Conservation (phyloP, 2,888 invertebrate species). For the Julus scandinavius region DNA sequence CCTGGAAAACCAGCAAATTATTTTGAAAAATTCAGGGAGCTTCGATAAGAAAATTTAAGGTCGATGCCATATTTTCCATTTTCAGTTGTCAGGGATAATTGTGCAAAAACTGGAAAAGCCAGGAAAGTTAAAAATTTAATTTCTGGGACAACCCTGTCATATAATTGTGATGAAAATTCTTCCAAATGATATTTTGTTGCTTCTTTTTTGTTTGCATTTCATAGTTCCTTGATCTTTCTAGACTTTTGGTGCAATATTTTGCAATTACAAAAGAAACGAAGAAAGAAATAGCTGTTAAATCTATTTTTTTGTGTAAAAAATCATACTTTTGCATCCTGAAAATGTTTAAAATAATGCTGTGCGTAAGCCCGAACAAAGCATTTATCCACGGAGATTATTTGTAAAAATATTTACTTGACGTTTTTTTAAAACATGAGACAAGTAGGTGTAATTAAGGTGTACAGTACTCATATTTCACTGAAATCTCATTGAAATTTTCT, state of each 20-base stretch:
- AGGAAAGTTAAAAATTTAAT: too few relatives aligned
- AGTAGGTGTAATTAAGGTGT: neutral
- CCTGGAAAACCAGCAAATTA: too few relatives aligned
- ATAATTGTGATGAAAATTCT: neutral
- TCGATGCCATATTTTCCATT: too few relatives aligned
- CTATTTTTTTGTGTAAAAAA: neutral
- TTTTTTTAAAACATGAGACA: neutral
- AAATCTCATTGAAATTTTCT: conserved; percentile 22
- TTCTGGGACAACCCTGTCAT: too few relatives aligned
- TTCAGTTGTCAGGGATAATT: too few relatives aligned
- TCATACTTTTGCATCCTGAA: neutral
- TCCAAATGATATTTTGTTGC: neutral
- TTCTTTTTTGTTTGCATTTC: neutral
- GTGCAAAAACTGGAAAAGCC: too few relatives aligned
- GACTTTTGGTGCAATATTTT: neutral
- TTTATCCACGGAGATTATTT: neutral
- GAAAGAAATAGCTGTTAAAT: neutral
- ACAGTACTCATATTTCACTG: conserved; percentile 28
- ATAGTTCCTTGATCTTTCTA: neutral
- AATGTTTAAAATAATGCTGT: neutral
- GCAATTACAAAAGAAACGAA: too few relatives aligned
- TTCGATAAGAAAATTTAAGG: too few relatives aligned
- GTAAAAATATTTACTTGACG: neutral
- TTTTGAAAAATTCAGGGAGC: too few relatives aligned
- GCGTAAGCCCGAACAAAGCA: neutral